Evolutionary conservation across 2,888 invertebrate genomes (phyloP), one percentile per base, ranked within the genome.

Genomic region (Sthenelais limicola): DNA sequence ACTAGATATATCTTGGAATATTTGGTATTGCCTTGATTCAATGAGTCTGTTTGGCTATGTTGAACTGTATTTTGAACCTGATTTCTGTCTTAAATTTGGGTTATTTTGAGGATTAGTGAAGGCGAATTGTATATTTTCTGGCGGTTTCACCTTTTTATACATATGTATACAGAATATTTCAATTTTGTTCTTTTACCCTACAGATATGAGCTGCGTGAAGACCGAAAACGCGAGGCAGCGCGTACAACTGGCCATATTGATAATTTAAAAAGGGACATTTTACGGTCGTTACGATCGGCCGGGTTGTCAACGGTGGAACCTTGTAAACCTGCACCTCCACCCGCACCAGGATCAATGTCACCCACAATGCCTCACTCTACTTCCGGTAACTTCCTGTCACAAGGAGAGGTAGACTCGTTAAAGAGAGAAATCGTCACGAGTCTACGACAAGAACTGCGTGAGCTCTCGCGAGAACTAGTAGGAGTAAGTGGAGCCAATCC

Each of bases 141-240:
- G n/a, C n/a, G n/a, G n/a, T n/a, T n/a, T n/a, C n/a, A n/a, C n/a
- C n/a, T n/a, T n/a, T n/a, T n/a, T n/a, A n/a, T n/a, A n/a, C n/a
- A n/a, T n/a, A n/a, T n/a, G n/a, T n/a, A n/a, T n/a, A n/a, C n/a
- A n/a, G n/a, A n/a, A n/a, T n/a, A 43, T 43, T n/a, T 43, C n/a
- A 43, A 12, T 24, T 51, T 21, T 62, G 15, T 12, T 7, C 32
- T 33, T 12, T 21, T 26, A n/a, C 28, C 48, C 47, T 26, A 15
- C 77, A 86, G 90, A 78, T 90, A 89, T 77, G 90, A 90, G 76
- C 83, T 90, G 26, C 85, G 90, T 15, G 90, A 90, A 75, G 90
- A 90, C 78, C 81, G 90, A 15, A 88, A 89, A 72, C 82, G 88
- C 35, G 90, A 90, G 78, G 84, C 88, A 3, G 85, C 84, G 1